Evolutionary conservation across 2,113 vertebrate genomes (phyloP), one percentile per base, ranked within the genome.

Genomic region (Rhagologus leucostigma): DNA sequence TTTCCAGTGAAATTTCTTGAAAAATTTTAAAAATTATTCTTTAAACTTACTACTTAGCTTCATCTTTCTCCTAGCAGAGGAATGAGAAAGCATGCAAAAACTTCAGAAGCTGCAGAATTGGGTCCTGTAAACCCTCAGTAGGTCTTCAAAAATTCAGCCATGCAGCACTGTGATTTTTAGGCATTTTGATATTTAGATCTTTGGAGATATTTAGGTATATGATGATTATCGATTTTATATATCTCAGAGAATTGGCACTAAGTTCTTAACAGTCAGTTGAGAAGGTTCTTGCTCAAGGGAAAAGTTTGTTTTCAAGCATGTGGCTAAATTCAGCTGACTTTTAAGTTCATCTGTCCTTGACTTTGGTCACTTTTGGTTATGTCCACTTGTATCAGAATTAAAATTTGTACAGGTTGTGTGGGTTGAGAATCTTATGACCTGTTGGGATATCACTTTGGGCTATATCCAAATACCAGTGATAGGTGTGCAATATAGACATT

Each of bases 151-250:
- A 77, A 50, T 56, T 60, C 19, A 22, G 18, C 60, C 32, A 6
- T 80, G 22, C 37, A 63, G 17, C 26, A 64, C 7, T 76, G 29
- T 64, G 21, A 23, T 63, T 79, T 79, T 68, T 76, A 68, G 27
- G 16, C 70, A 53, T 64, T 87, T 52, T 56, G 19, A 26, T 63
- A 70, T 64, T 71, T 83, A 79, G 33, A 23, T 73, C 44, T 68
- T 83, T 83, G 53, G n/a, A 59, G 21, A 13, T 33, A 37, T 52
- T 80, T 86, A 27, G 32, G 18, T 52, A 30, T 69, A 44, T 20
- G 33, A 39, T 60, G 23, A 13, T 76, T 47, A 35, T 42, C 0
- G 0, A 16, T 77, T 83, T 55, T 5, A 0, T 50, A 4, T 56
- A 39, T 89, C 44, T 91, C 35, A 15, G 80, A 68, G 29, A 60